Conservation (phyloP, 2,797 vertebrate genomes). For the Acanthopagrus latus region DNA sequence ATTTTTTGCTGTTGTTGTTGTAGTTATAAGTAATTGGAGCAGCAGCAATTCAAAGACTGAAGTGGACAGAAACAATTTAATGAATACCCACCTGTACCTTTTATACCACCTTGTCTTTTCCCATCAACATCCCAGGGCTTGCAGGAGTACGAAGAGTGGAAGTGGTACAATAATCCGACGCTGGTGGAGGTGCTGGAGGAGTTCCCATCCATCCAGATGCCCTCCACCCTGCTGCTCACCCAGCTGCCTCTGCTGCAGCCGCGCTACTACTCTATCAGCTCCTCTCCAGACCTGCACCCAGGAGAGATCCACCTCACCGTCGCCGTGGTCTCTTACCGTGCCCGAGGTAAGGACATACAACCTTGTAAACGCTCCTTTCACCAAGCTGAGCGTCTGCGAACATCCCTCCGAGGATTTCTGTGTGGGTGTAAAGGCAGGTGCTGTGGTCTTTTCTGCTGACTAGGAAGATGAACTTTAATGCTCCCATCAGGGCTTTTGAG, state of each 20-base stretch:
- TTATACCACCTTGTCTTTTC: background rate
- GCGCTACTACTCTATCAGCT: conserved; percentile 99
- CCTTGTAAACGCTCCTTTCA: background rate
- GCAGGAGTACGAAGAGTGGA: conserved; percentile 99
- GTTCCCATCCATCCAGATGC: conserved; percentile 96
- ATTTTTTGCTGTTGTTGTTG: background rate
- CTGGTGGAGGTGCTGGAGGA: conserved; percentile 97
- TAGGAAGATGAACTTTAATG: background rate
- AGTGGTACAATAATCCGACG: conserved; percentile 96
- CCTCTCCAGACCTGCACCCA: conserved; percentile 92
- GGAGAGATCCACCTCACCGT: conserved; percentile 98
- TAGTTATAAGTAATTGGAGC: background rate
- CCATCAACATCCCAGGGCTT: conserved; percentile 86
- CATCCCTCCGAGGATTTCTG: conserved; percentile 22
- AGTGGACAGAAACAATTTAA: too few relatives aligned
- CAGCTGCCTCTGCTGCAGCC: conserved; percentile 96
- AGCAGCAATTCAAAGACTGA: background rate
- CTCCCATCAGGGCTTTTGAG: conserved; percentile 13
- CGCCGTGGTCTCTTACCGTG: conserved; percentile 94
- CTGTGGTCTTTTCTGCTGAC: background rate
- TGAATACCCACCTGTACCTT: too few relatives aligned
- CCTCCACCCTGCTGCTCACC: conserved; percentile 94
- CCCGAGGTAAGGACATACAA: conserved; percentile 86
- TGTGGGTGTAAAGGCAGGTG: conserved; percentile 32
- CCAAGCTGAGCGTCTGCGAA: too few relatives aligned